These are phyloP conservation scores for Sebastes schlegelii DNA, from an alignment of 2,113 vertebrate species.

Conservation along the genomic window DNA sequence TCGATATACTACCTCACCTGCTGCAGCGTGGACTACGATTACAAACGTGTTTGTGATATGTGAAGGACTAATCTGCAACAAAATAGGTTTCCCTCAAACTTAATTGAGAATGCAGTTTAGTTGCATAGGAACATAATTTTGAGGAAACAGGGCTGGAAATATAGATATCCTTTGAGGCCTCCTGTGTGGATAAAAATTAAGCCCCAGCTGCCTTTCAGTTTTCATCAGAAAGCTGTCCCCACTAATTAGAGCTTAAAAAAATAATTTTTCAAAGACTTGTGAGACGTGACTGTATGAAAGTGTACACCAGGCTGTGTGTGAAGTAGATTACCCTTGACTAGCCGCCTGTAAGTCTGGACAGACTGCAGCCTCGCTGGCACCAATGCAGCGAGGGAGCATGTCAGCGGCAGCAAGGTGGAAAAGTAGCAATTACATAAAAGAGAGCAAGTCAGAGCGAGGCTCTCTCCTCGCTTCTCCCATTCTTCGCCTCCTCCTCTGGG, in stretches of 20 bases:
- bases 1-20: too few species aligned
- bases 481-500: slow-evolving; percentile 70
- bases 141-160: too few species aligned
- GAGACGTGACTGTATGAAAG: slow-evolving; percentile 31
- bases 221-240: slow-evolving; percentile 30
- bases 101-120: too few species aligned
- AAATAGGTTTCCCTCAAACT: too few species aligned
- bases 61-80: too few species aligned
- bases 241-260: slow-evolving; percentile 46
- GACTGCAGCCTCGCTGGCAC: slow-evolving; percentile 33
- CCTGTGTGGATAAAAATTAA: slow-evolving; percentile 5
- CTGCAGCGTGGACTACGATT: too few species aligned
- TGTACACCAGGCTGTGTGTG: slow-evolving; percentile 37
- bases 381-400: slow-evolving; percentile 32
- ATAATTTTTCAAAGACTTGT: slow-evolving; percentile 39
- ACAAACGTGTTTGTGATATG: too few species aligned
- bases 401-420: slow-evolving; percentile 69
- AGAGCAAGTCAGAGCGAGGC: slow-evolving; percentile 46
- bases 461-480: slow-evolving; percentile 56
- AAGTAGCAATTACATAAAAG: slow-evolving; percentile 72
- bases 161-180: slow-evolving; percentile 14
- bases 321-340: slow-evolving; percentile 60
- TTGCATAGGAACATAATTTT: too few species aligned
- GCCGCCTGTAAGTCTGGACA: slow-evolving; percentile 46
- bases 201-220: slow-evolving; percentile 3